A percentile compares a stretch with the other conserved stretches of the same genome.
Evolutionary conservation across 2,113 vertebrate species (phyloP).

Genomic region (pig (Sus scrofa)): DNA sequence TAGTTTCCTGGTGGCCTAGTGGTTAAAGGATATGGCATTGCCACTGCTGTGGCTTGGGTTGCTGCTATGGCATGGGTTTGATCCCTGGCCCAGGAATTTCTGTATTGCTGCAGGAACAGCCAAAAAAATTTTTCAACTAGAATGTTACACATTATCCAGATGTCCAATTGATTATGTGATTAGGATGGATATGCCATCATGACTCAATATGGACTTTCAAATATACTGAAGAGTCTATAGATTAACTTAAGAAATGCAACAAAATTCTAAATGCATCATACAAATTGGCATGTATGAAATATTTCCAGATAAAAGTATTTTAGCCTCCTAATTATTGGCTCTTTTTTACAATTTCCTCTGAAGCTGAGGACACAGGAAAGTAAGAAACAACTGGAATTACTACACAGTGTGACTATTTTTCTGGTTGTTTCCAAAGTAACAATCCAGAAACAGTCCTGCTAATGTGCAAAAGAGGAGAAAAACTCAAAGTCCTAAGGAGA

Average conservation of each 20-base stretch:
- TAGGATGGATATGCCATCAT: rapidly evolving
- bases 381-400: background rate
- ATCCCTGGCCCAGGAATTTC: too few relatives aligned
- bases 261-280: rapidly evolving
- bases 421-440: background rate
- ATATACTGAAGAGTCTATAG: too few relatives aligned
- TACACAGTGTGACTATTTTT: rapidly evolving
- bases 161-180: too few relatives aligned
- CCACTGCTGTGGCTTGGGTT: too few relatives aligned
- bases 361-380: background rate
- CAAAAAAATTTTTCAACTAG: background rate
- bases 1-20: too few relatives aligned
- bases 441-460: background rate
- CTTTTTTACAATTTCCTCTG: background rate
- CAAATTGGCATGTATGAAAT: rapidly evolving
- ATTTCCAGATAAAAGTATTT: background rate
- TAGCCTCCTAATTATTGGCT: background rate
- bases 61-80: too few relatives aligned
- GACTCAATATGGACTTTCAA: rapidly evolving
- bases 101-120: too few relatives aligned
- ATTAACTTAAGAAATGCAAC: rapidly evolving
- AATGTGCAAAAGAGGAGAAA: rapidly evolving
- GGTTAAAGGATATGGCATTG: too few relatives aligned
- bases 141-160: rapidly evolving
- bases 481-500: background rate